Base-by-base conservation (phyloP, 2,888 invertebrate genomes). In the Oxycera nigricornis region DNA sequence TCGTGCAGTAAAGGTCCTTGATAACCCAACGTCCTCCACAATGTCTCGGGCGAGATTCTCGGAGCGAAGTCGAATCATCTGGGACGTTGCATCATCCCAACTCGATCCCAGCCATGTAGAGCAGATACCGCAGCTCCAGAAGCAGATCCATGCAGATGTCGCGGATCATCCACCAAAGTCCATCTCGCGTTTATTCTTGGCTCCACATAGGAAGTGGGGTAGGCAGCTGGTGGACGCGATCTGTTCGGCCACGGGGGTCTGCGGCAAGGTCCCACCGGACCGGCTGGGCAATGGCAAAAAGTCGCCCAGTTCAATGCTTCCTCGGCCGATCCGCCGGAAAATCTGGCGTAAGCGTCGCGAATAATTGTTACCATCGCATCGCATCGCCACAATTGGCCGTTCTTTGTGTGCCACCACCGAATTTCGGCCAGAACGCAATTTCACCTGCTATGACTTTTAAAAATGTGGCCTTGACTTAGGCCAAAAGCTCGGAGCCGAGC, bases 371-470 rank as follows among this genome's bases (percentile, higher is more conserved):
- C 46, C 14, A 46, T 6, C 7, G 35, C 35, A 7, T 35, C 6
- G 11, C 35, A 7, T 35, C 7, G 35, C 7, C 7, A 11, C 35
- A n/a, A n/a, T 35, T 35, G 11, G 11, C 7, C 35, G 35, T 35
- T 35, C 2, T 55, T 55, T 55, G 52, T 4, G 14, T 17, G 11
- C 30, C 9, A 59, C 6, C 20, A 28, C 26, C n/a, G 22, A 28
- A 59, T 59, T 30, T 59, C 30, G 59, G 59, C 35, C 30, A 20
- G 61, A 73, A 73, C 59, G 73, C 50, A 73, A 61, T 73, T 72
- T 73, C 73, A 72, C 72, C 74, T 74, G 74, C 74, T 76, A 70
- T 65, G 67, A 28, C 74, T 73, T 75, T 59, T 68, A 14, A 55
- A 52, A 30, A 14, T 61, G 24, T 72, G 50, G 74, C 72, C 74